Base-by-base conservation (phyloP, 2,888 invertebrate species). In the Caradrina kadenii region DNA sequence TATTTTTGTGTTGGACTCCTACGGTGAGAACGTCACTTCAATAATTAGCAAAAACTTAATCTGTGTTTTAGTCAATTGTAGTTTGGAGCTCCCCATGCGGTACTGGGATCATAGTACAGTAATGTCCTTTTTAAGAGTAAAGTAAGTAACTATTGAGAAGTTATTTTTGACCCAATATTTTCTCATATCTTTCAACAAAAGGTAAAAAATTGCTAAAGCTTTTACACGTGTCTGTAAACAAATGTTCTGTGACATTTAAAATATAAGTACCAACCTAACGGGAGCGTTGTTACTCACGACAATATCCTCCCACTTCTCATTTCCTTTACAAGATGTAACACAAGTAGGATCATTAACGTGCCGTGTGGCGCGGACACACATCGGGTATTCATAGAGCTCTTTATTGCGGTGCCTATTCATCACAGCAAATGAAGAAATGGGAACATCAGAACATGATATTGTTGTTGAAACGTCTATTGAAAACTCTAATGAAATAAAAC, bases 301-400 rank as follows among this genome's bases (percentile, higher is more conserved):
- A 45, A 45, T 19, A 15, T 5, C 52, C 17, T 21, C 48, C 26
- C 64, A 53, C 54, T 42, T 55, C 64, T 69, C 76, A 73, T 76
- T 77, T 76, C 72, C 72, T 48, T 11, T 31, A 69, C 61, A 60
- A 19, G 39, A 49, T 65, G 64, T 69, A 52, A 68, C 63, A 67
- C 49, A 63, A 53, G 21, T 26, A 3, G n/a, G 26, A 31, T 64
- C 53, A 64, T 68, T 76, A 71, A 26, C 52, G 22, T 15, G 53
- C 39, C 17, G 26, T 19, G 63, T 56, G 58, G 21, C 22, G 68
- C 62, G 79, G 74, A 82, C 83, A 63, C 78, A 74, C 77, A 86
- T 86, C 79, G 79, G 67, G 76, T 86, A 85, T 86, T 84, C 86
- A 83, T 83, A 70, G 69, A 63, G 39, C 21, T 60, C 82, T 79